Base-by-base conservation (phyloP, 1,140 invertebrate genomes). In the Pseudachorutes palmiensis region DNA sequence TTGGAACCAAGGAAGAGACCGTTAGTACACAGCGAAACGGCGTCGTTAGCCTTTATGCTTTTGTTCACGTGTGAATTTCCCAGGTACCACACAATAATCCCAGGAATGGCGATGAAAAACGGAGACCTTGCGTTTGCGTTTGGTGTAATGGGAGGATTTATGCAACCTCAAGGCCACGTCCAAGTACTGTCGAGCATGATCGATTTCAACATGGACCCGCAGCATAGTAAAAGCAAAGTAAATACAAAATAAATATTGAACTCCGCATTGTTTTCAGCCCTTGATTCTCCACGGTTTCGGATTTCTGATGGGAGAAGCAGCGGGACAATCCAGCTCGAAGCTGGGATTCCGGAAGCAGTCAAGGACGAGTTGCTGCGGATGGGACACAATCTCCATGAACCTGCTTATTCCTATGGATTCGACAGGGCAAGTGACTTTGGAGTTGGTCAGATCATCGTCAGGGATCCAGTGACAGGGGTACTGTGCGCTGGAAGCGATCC, bases 131-230 rank as follows among this genome's bases (percentile, higher is more conserved):
- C 28, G 16, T 65, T 65, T 33, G 57, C 68, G 19, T 72, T 72
- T 64, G 71, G 71, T 59, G 71, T 72, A 0, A 72, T 72, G 71
- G 71, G 71, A 30, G 76, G 76, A 5, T 81, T 73, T 64, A 80
- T 81, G 79, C 80, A 81, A 70, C 80, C 80, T 30, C 79, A 80
- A 70, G 78, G 79, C 3, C 80, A 81, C 64, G 74, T 80, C 0
- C 80, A 81, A 71, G 72, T 73, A 2, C 64, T 80, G 16, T 70
- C 80, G 1, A 81, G 80, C 66, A 80, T 80, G 79, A 22, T 79
- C 29, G 77, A 80, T 30, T 80, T 80, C 73, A 75, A 75, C 14
- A 77, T 79, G 77, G 73, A 80, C 68, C 79, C 79, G 45, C 79
- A 81, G 65, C 45, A 72, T 70, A 68, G 70, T 72, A 45, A 41